phyloP scores from a whole-genome alignment of 1,140 invertebrate genomes.

The Calosoma granatense region DNA sequence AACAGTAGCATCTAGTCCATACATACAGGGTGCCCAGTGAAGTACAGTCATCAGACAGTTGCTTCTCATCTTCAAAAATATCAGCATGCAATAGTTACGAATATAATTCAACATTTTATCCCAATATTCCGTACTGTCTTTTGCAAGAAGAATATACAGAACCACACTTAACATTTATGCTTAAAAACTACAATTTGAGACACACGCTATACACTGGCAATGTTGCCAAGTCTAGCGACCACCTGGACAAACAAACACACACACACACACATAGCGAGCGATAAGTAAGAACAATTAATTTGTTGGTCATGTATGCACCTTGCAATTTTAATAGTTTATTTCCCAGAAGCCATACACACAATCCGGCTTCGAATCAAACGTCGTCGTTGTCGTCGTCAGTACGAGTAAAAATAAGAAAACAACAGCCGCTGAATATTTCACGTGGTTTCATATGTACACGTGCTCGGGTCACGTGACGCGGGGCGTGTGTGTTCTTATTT shows the following conservation, averaged over 20 bases:
- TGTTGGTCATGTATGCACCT: background rate
- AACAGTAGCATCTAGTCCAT: background rate
- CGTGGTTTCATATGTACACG: background rate
- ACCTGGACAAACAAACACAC: too few species aligned
- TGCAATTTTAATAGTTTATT: constrained; percentile 2
- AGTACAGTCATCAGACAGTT: background rate
- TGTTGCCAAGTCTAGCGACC: too few species aligned
- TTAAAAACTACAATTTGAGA: background rate
- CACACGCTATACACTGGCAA: background rate
- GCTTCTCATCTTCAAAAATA: background rate
- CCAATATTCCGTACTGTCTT: background rate
- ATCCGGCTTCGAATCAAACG: background rate
- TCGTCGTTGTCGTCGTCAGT: too few species aligned
- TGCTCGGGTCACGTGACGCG: background rate
- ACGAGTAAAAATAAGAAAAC: background rate
- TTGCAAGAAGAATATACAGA: background rate
- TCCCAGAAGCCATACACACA: background rate
- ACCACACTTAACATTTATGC: background rate
- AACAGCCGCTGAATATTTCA: too few species aligned
- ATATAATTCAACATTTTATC: background rate
- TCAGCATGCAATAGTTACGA: background rate
- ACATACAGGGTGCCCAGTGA: background rate
- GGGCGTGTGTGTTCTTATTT: too few species aligned
- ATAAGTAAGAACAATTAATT: constrained; percentile 6
- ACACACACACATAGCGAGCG: background rate